Evolutionary conservation across 2,797 vertebrate species (phyloP).

Genomic region (Sphenodon punctatus): DNA sequence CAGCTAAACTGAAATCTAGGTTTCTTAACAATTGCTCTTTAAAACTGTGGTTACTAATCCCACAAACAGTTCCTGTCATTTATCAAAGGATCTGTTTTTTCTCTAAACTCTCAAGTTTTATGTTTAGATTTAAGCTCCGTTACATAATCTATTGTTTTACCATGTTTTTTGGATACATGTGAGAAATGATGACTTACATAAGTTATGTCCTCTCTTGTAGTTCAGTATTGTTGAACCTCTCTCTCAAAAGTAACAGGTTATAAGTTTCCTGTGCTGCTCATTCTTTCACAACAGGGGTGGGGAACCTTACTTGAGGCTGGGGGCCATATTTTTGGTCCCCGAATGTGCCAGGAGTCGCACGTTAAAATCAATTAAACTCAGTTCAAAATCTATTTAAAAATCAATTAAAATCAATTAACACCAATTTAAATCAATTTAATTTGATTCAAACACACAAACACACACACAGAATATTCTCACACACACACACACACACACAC

Average conservation of each 20-base stretch:
- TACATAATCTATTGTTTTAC: slow-evolving; percentile 14
- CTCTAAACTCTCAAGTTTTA: slow-evolving; percentile 12
- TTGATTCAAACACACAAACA: too few relatives aligned
- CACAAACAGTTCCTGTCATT: not conserved
- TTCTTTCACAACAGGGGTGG: not conserved
- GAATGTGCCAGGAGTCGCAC: too few relatives aligned
- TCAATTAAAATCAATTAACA: too few relatives aligned
- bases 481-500: too few relatives aligned
- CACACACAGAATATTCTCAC: too few relatives aligned
- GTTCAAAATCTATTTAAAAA: too few relatives aligned
- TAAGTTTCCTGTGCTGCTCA: slow-evolving; percentile 34
- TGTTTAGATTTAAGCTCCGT: slow-evolving; percentile 19
- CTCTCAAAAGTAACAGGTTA: slow-evolving; percentile 44
- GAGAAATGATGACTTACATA: slow-evolving; percentile 35
- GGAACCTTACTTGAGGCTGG: too few relatives aligned
- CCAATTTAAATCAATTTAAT: too few relatives aligned
- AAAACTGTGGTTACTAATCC: not conserved
- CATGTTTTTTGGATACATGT: slow-evolving; percentile 7
- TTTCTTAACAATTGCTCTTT: slow-evolving; percentile 8
- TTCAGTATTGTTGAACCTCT: not conserved
- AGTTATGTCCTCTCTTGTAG: slow-evolving; percentile 27
- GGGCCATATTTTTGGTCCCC: too few relatives aligned
- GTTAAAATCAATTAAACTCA: too few relatives aligned
- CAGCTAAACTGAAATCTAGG: not conserved
- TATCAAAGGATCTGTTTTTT: not conserved